Evolutionary conservation across 2,113 vertebrate genomes (phyloP).

Genomic region (Mobula birostris): DNA sequence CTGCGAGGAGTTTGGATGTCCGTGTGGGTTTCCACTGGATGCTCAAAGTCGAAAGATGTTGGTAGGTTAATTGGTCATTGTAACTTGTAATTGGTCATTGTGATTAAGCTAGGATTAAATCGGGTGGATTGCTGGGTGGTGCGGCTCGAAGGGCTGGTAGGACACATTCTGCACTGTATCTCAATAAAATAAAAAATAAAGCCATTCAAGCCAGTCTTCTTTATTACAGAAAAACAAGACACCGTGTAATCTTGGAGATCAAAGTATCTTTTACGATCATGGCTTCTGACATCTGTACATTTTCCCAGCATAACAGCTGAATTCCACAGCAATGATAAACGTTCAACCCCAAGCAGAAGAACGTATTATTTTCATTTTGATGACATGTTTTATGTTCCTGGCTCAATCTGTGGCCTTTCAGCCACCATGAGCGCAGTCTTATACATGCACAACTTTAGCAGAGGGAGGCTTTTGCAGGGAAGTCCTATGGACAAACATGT

Average conservation of each 20-base stretch:
- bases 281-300: neutral
- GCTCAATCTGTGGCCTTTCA: neutral
- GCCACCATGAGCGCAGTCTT: neutral
- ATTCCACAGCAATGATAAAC: neutral
- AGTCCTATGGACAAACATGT: neutral
- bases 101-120: too few species aligned
- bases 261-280: neutral
- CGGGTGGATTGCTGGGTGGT: too few species aligned
- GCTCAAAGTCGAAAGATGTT: too few species aligned
- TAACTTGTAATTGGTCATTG: too few species aligned
- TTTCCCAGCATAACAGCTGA: neutral
- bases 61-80: too few species aligned
- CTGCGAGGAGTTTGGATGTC: too few species aligned
- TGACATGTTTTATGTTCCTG: neutral
- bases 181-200: too few species aligned
- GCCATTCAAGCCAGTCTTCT: neutral
- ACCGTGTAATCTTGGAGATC: neutral
- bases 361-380: neutral
- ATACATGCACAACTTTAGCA: neutral
- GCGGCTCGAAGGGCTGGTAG: too few species aligned
- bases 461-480: neutral
- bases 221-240: neutral
- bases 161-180: too few species aligned
- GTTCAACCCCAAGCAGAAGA: neutral
- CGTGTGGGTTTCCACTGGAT: too few species aligned